Percentiles rank a stretch among this genome's conserved stretches.
These are phyloP conservation scores for Hermaeophaga mercurialis DNA, from an alignment of 2,888 invertebrate genomes.

Conservation along the genomic window DNA sequence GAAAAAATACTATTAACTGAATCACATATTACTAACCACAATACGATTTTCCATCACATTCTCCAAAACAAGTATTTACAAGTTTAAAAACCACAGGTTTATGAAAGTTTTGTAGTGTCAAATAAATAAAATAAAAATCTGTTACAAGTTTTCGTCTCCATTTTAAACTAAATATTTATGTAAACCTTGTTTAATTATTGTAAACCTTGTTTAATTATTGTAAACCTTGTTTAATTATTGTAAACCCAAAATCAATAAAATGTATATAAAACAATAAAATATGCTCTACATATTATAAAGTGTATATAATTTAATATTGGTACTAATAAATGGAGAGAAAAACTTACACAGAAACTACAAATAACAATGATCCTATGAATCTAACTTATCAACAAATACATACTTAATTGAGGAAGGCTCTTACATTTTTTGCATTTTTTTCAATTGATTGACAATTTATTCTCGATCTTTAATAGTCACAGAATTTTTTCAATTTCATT, in stretches of 20 bases:
- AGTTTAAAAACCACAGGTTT: constrained; percentile 37
- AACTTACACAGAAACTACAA: constrained; percentile 15
- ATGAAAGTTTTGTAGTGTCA: constrained; percentile 10
- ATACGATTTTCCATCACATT: constrained; percentile 36
- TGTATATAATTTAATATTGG: no score
- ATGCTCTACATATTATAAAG: no score
- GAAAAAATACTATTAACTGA: constrained; percentile 38
- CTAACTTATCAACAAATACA: constrained; percentile 19
- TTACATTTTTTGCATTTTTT: no score
- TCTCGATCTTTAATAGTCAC: no score
- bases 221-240: no score
- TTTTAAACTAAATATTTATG: no score
- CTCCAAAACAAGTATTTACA: constrained; percentile 36
- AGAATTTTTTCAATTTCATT: no score
- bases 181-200: no score
- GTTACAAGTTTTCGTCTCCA: constrained; percentile 8
- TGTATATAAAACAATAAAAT: no score
- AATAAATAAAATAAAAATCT: constrained; percentile 12
- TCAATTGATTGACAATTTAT: no score
- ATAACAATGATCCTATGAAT: constrained; percentile 19
- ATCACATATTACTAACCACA: constrained; percentile 38
- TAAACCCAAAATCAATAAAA: no score
- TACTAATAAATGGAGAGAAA: constrained; percentile 14
- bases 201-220: no score
- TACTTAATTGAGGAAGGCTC: constrained; percentile 16